Conservation (phyloP, 2,888 invertebrate genomes). For the Agonopterix arenella region DNA sequence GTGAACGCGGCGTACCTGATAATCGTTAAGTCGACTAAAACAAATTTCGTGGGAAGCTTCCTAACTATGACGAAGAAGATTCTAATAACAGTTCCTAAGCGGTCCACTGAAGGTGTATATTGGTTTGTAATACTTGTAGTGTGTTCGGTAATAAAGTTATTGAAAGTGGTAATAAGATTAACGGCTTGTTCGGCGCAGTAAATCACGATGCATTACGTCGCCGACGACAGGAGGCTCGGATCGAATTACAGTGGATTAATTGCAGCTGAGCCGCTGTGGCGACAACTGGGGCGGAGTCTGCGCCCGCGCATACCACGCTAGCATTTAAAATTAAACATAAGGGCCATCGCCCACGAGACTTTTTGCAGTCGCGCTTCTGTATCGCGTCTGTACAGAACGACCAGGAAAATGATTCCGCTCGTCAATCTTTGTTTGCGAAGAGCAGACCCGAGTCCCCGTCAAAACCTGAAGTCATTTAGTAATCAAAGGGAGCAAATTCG, state of each 20-base stretch:
- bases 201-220: constrained; percentile 74
- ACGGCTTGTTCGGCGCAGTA: constrained; percentile 64
- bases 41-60: constrained; percentile 66
- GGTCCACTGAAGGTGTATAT: constrained; percentile 47
- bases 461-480: too few relatives aligned
- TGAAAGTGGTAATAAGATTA: constrained; percentile 76
- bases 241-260: constrained; percentile 73
- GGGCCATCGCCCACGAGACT: neutral
- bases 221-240: constrained; percentile 66
- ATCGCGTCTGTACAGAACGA: too few relatives aligned
- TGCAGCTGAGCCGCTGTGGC: constrained; percentile 50
- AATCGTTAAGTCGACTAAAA: constrained; percentile 67
- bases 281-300: constrained; percentile 47
- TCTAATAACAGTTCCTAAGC: constrained; percentile 39
- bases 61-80: constrained; percentile 37
- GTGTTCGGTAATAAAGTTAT: constrained; percentile 69
- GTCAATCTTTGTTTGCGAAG: too few relatives aligned
- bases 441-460: too few relatives aligned
- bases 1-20: constrained; percentile 41
- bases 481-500: too few relatives aligned
- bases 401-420: too few relatives aligned
- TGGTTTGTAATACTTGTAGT: constrained; percentile 36
- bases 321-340: constrained; percentile 14
- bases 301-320: constrained; percentile 31
- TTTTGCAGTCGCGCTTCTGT: neutral